Evolutionary conservation across 2,113 vertebrate genomes (phyloP).

Genomic region (Pimephales promelas): DNA sequence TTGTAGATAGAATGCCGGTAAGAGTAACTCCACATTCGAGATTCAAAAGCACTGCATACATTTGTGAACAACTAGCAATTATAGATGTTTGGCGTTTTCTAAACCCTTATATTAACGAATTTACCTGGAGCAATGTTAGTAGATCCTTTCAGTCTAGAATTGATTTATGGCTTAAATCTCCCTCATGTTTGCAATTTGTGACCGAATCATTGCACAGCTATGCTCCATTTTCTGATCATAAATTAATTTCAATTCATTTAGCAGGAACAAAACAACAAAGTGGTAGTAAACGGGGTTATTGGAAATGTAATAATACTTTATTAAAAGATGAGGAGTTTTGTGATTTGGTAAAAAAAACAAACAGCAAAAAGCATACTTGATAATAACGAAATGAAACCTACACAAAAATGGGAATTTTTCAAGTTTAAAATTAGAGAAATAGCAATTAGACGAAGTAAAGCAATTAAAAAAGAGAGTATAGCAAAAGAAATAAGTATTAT

Average conservation of each 20-base stretch:
- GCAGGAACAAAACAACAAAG: background rate
- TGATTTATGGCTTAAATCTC: background rate
- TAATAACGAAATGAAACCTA: no score
- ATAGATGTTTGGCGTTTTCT: background rate
- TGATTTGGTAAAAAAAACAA: no score
- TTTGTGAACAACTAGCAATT: background rate
- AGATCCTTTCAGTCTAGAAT: background rate
- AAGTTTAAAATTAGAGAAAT: no score
- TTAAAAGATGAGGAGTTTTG: background rate
- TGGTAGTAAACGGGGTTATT: background rate
- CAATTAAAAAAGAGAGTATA: no score
- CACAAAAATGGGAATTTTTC: no score
- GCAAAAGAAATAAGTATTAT: no score
- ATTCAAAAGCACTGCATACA: slow-evolving; percentile 1
- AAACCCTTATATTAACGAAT: background rate
- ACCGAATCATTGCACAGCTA: background rate
- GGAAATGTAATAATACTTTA: background rate
- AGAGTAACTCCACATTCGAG: background rate
- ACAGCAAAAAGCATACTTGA: no score
- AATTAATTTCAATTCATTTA: background rate
- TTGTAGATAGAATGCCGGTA: background rate
- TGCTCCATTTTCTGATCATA: background rate
- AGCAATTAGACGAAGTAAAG: no score
- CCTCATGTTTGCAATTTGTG: background rate
- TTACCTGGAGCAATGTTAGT: background rate